Percentiles rank a stretch among this genome's conserved stretches.
phyloP scores from a whole-genome alignment of 2,113 vertebrate species.

The Petrocephalus zakoni region DNA sequence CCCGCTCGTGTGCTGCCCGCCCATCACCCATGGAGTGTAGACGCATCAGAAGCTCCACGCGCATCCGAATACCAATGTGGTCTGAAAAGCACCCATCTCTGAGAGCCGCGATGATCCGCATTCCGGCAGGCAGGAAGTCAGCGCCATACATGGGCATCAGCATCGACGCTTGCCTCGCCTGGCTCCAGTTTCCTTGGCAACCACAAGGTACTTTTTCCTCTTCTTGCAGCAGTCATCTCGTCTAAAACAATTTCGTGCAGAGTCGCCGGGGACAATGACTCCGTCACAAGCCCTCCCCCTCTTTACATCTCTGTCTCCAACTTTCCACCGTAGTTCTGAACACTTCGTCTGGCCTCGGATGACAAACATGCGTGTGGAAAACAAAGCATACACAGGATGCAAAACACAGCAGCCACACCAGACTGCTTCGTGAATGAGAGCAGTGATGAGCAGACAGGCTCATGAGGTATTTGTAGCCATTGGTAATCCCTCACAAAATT shows the following conservation, averaged over 20 bases:
- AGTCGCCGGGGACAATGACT: slow-evolving; percentile 21
- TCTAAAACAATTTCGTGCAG: slow-evolving; percentile 23
- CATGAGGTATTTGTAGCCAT: background rate
- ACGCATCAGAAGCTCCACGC: background rate
- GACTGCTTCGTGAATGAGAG: background rate
- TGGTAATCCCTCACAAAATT: background rate
- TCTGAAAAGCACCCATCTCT: background rate
- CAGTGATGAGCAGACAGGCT: too few species aligned
- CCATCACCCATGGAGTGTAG: background rate
- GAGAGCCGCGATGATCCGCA: background rate
- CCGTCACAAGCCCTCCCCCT: background rate
- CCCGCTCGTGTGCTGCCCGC: background rate
- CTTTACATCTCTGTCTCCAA: background rate
- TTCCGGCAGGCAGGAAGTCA: slow-evolving; percentile 19
- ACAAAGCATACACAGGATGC: background rate
- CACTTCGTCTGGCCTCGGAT: background rate
- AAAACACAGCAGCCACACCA: background rate
- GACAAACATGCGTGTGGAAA: background rate
- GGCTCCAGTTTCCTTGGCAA: slow-evolving; percentile 24
- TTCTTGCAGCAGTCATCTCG: slow-evolving; percentile 22
- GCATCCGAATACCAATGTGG: slow-evolving; percentile 1
- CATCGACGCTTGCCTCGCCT: background rate
- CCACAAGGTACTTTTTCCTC: slow-evolving; percentile 23
- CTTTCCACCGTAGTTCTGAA: slow-evolving; percentile 6
- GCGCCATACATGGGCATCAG: slow-evolving; percentile 22